Evolutionary conservation across 2,797 vertebrate genomes (phyloP), one percentile per base, ranked within the genome.

Genomic region (Diglossa cyanea): DNA sequence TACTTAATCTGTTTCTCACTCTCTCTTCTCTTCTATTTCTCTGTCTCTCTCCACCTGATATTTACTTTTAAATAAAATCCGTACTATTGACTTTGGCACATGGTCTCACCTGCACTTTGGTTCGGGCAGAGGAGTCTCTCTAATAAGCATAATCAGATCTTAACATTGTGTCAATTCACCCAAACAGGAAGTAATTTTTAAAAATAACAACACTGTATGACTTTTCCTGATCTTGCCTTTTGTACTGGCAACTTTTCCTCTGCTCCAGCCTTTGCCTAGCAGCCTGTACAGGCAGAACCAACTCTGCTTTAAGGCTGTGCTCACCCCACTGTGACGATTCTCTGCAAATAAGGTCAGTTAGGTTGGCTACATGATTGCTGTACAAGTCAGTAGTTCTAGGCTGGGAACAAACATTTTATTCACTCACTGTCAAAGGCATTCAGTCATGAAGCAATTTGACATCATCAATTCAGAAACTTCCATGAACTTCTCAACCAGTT

Each of bases 321-420:
- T 20, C 28, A 16, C 50, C 23, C 30, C 23, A 18, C 30, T 62
- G 39, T 70, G 67, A 42, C 0, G 0, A 12, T 6, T 51, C 39
- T 61, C 17, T 72, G 20, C 31, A 84, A 61, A 33, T 33, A 67
- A 77, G 24, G 58, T 54, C n/a, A 26, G 15, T 86, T 75, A 72
- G 47, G 42, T 3, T 81, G 58, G 77, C 62, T 88, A 58, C 35
- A 8, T 55, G 61, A 68, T 71, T 67, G 17, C 53, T 86, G 7
- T 48, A 18, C 35, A 57, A 86, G 35, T 40, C 80, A 50, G 76
- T 71, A 80, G 58, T 65, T 81, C 68, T 75, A 62, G n/a, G 11
- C 42, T 58, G 33, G 25, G 33, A 96, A 83, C 26, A 90, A 71
- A 20, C 13, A 44, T 86, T 88, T 71, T 40, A 37, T 95, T 93